Evolutionary conservation across 2,797 vertebrate genomes (phyloP), one percentile per base, ranked within the genome.

Genomic region (Morelia viridis): DNA sequence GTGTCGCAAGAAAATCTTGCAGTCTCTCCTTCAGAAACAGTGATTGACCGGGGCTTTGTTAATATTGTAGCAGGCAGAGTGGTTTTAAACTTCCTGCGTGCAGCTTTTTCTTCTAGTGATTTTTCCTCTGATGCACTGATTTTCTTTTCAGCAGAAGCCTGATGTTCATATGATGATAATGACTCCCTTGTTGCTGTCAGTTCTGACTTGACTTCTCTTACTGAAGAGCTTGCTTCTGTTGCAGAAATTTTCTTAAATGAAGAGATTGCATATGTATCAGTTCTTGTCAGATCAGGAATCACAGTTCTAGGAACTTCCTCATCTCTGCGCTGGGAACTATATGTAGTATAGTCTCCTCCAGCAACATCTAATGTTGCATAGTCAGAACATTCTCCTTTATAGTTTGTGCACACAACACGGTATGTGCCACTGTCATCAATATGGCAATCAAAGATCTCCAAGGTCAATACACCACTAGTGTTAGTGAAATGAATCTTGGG

Each of bases 351-450:
- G 95, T 98, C 98, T 90, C 97, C 98, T 92, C 97, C 98, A 50
- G 98, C 98, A 64, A 99, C 98, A 91, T 99, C 99, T 90, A 99
- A 94, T 1, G 98, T 99, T 28, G 99, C 99, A 41, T 99, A 99
- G 96, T 99, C 99, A 11, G 99, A 99, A 41, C 98, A 98, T 94
- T 99, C 99, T 31, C 99, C 99, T 97, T 98, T 99, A 96, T 98
- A 94, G 91, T 99, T 99, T 94, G 97, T 98, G 96, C 98, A 99
- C 91, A 99, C 97, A 15, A 98, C 98, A 83, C 99, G 98, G 92
- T 99, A 99, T 13, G 99, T 99, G 89, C 99, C 99, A 0, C 98
- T 98, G 94, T 99, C 99, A 83, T 99, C 98, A 87, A 97, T 97
- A 56, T 98, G 98, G 94, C 99, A 99, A 95, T 98, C 98, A 0